Conservation (phyloP, 2,888 invertebrate genomes). For the Philopedon plagiatum region DNA sequence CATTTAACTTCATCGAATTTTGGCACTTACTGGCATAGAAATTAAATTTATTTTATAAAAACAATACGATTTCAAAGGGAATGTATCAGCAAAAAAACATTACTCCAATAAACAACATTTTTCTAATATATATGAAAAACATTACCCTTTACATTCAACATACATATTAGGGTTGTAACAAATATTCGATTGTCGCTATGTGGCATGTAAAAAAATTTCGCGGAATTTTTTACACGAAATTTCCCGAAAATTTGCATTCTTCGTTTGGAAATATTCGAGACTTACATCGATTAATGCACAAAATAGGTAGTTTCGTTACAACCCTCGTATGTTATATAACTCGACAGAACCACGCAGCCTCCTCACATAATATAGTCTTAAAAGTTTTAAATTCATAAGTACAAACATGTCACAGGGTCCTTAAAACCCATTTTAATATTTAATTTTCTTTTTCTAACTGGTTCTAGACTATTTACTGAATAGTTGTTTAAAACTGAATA, state of each 20-base stretch:
- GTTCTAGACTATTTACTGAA: background rate
- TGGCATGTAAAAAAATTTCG: too few species aligned
- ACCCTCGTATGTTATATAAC: too few species aligned
- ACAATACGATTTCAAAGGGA: background rate
- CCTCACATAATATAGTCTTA: conserved; percentile 17
- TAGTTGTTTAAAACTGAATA: too few species aligned
- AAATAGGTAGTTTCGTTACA: too few species aligned
- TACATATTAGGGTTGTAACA: background rate
- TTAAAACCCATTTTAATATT: background rate
- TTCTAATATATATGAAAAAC: background rate
- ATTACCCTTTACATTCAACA: background rate
- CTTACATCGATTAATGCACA: too few species aligned
- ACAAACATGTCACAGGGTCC: background rate
- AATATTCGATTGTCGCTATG: too few species aligned
- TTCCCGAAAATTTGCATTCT: too few species aligned
- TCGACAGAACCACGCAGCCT: too few species aligned
- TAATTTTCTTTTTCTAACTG: background rate
- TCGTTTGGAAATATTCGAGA: too few species aligned
- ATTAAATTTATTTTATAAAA: conserved; percentile 3
- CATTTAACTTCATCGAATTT: background rate
- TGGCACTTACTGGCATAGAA: conserved; percentile 21
- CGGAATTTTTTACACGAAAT: too few species aligned
- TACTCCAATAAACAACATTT: background rate
- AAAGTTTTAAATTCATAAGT: conserved; percentile 20
- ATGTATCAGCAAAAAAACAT: background rate